phyloP scores from a whole-genome alignment of 2,797 vertebrate species.

The Sphenodon punctatus region DNA sequence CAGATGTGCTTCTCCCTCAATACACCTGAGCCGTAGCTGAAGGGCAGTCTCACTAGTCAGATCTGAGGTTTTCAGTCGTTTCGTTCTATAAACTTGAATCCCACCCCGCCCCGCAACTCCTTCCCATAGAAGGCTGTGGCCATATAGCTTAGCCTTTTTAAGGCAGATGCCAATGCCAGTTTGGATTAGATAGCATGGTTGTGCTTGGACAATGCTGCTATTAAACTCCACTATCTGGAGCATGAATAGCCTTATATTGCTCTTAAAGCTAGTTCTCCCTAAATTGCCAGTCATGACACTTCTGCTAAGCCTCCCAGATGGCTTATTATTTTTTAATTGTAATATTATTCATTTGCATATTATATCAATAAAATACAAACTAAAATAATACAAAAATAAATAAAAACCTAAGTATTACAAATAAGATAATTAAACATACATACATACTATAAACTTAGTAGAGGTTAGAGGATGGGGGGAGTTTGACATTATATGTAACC shows the following conservation, averaged over 20 bases:
- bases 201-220: conserved; percentile 20
- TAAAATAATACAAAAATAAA: too few relatives aligned
- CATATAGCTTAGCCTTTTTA: neutral
- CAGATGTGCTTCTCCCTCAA: neutral
- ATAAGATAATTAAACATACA: too few relatives aligned
- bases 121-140: neutral
- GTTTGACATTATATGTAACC: too few relatives aligned
- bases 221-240: conserved; percentile 8
- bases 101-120: neutral
- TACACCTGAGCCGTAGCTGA: neutral
- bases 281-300: conserved; percentile 7
- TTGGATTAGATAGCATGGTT: conserved; percentile 37
- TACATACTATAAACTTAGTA: too few relatives aligned
- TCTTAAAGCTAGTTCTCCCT: conserved; percentile 10
- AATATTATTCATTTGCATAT: too few relatives aligned
- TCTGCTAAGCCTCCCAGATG: neutral
- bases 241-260: neutral
- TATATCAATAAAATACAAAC: too few relatives aligned
- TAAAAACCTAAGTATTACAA: too few relatives aligned
- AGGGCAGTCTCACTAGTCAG: neutral
- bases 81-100: neutral
- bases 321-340: neutral
- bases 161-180: neutral
- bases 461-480: too few relatives aligned
- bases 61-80: neutral